Percentiles rank a stretch among this genome's conserved stretches.
These are phyloP conservation scores for Cyprinella venusta DNA, from an alignment of 2,797 vertebrate species.

Conservation along the genomic window DNA sequence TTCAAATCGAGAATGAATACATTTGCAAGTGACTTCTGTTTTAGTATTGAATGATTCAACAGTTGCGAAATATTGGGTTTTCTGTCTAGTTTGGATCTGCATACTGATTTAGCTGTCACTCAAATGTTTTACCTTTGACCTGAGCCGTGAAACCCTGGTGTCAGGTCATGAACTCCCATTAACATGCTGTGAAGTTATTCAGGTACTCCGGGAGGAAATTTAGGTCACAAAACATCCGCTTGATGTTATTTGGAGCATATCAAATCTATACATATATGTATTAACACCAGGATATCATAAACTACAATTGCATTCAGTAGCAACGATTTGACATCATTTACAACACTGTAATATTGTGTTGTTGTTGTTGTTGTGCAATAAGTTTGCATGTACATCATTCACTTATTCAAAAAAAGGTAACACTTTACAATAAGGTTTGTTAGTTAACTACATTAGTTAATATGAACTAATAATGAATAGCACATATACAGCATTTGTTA, in stretches of 20 bases:
- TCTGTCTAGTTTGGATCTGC: conserved; percentile 11
- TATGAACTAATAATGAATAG: no score
- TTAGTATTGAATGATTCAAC: neutral
- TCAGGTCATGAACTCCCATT: conserved; percentile 33
- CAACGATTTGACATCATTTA: neutral
- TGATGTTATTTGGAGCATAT: neutral
- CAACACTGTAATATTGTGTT: neutral
- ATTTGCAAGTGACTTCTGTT: neutral
- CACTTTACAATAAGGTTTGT: no score
- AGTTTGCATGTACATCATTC: neutral
- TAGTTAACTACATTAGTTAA: no score
- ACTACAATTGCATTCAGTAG: neutral
- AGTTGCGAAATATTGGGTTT: neutral
- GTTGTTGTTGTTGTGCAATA: neutral
- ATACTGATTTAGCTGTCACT: neutral
- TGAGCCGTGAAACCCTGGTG: conserved; percentile 25
- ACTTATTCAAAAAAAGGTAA: neutral
- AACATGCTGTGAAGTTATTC: conserved; percentile 24
- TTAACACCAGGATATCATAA: neutral
- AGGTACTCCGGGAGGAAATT: neutral
- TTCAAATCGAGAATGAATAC: neutral
- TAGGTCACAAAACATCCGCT: neutral
- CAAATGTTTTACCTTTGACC: conserved; percentile 36
- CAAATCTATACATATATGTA: neutral
- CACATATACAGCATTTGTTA: no score